Percentiles rank a stretch among this genome's conserved stretches.
phyloP scores from a whole-genome alignment of 2,888 invertebrate species.

The Meghimatium bilineatum region DNA sequence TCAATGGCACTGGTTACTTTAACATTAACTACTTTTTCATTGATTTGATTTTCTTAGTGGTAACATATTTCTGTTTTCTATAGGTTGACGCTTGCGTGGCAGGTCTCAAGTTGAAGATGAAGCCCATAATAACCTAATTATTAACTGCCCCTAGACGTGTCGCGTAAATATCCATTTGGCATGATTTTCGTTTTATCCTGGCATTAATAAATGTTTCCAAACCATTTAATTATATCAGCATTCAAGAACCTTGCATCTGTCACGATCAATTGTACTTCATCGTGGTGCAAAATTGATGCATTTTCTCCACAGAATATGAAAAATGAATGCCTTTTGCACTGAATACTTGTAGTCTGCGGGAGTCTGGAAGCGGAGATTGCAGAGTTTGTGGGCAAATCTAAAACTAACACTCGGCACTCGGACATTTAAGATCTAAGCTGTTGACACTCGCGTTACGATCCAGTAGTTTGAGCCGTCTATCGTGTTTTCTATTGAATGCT shows the following conservation, averaged over 20 bases:
- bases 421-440: conserved; percentile 39
- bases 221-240: conserved; percentile 21
- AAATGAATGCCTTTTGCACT: conserved; percentile 2
- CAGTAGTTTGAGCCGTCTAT: conserved; percentile 36
- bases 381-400: conserved; percentile 42
- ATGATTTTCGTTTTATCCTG: conserved; percentile 9
- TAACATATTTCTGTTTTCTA: neutral
- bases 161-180: conserved; percentile 13
- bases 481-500: conserved; percentile 45
- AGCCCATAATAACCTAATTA: neutral
- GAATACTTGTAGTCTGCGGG: neutral
- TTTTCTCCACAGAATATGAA: neutral
- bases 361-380: conserved; percentile 48
- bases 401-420: conserved; percentile 40
- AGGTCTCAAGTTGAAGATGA: neutral
- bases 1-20: too few species aligned
- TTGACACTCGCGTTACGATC: conserved; percentile 32
- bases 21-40: too few species aligned
- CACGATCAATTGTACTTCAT: neutral
- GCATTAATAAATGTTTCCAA: conserved; percentile 33
- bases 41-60: neutral
- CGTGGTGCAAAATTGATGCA: neutral
- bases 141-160: neutral
- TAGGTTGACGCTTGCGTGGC: neutral
- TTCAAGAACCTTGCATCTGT: conserved; percentile 31